A percentile compares a stretch with the other conserved stretches of the same genome.
Evolutionary conservation across 2,113 vertebrate genomes (phyloP).

Genomic region (Morone saxatilis): DNA sequence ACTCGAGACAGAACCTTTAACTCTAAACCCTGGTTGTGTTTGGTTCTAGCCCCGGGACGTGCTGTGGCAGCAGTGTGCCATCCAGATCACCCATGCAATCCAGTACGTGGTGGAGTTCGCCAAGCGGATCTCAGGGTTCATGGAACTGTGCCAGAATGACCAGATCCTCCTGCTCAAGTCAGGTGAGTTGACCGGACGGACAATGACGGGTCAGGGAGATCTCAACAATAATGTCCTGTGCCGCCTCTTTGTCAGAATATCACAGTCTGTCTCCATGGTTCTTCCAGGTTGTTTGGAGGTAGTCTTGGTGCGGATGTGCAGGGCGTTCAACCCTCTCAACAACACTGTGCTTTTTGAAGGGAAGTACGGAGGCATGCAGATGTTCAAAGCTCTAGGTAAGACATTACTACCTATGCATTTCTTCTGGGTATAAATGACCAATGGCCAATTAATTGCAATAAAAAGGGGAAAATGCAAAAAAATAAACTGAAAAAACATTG

Average conservation of each 20-base stretch:
- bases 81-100: conserved; percentile 99
- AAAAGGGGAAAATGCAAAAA: background rate
- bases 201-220: background rate
- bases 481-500: background rate
- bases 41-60: conserved; percentile 91
- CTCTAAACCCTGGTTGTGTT: conserved; percentile 19
- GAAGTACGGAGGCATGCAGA: conserved; percentile 99
- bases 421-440: background rate
- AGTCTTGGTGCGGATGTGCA: conserved; percentile 98
- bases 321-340: conserved; percentile 99
- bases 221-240: background rate
- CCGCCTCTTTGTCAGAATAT: background rate
- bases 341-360: conserved; percentile 99
- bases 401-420: background rate
- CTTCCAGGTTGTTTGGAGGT: conserved; percentile 96
- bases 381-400: conserved; percentile 98
- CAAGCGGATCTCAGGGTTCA: conserved; percentile 99
- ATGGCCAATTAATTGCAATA: background rate
- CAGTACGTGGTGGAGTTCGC: conserved; percentile 99
- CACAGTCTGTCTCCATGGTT: background rate
- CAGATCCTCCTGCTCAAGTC: conserved; percentile 99
- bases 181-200: conserved; percentile 85
- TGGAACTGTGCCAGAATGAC: conserved; percentile 99
- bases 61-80: conserved; percentile 98
- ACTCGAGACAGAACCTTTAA: background rate